These are phyloP conservation scores for Psilopogon haemacephalus DNA, from an alignment of 2,113 vertebrate genomes.

Conservation along the genomic window DNA sequence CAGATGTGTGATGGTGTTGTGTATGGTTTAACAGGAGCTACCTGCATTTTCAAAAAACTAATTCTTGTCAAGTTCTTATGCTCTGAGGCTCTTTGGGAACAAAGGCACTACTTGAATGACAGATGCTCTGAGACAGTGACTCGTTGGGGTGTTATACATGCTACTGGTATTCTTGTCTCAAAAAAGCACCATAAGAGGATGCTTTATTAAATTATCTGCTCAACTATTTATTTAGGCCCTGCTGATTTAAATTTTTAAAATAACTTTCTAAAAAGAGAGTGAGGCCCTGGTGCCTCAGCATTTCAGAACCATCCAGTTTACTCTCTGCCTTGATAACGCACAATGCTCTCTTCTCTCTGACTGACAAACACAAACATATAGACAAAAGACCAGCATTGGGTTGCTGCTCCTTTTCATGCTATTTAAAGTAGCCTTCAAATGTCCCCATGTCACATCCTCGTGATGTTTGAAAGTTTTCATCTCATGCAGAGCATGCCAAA, in stretches of 20 bases:
- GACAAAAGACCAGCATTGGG: not conserved
- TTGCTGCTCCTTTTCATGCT: not conserved
- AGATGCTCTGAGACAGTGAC: not conserved
- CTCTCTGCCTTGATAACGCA: not conserved
- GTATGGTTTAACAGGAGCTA: not conserved
- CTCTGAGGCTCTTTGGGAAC: not conserved
- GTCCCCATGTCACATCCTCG: not conserved
- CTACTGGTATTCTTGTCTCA: slow-evolving; percentile 17
- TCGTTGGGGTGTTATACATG: not conserved
- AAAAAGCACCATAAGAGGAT: slow-evolving; percentile 51
- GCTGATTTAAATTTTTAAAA: slow-evolving; percentile 51
- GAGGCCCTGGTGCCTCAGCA: not conserved
- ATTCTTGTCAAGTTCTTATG: not conserved
- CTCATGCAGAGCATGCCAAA: not conserved
- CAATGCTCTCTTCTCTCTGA: not conserved
- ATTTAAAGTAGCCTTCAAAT: not conserved
- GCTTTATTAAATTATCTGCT: slow-evolving; percentile 46
- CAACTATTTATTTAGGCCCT: slow-evolving; percentile 35
- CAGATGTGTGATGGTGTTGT: not conserved
- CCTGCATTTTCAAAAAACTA: not conserved
- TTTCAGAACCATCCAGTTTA: slow-evolving; percentile 10
- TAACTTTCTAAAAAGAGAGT: slow-evolving; percentile 58
- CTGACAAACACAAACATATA: not conserved
- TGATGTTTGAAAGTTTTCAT: not conserved
- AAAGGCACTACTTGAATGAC: not conserved